A percentile compares a stretch with the other conserved stretches of the same genome.
These are phyloP conservation scores for Caenorhabditis latens DNA, from an alignment of 1,140 invertebrate species.

Conservation along the genomic window DNA sequence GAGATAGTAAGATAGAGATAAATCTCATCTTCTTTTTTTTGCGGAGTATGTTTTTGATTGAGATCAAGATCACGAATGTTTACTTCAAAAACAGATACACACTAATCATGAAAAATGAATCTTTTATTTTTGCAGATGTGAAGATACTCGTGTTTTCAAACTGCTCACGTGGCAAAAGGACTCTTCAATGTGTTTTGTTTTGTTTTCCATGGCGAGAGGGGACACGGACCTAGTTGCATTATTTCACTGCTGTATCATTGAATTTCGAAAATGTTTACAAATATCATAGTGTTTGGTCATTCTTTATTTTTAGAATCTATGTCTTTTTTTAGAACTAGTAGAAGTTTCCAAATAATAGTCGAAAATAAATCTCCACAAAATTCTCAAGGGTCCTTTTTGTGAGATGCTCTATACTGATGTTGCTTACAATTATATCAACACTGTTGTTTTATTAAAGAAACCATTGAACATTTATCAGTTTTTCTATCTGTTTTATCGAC, in stretches of 20 bases:
- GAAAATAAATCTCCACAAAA: neutral
- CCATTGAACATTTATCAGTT: conserved; percentile 38
- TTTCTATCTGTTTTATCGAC: conserved; percentile 23
- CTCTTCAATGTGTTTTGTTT: conserved; percentile 19
- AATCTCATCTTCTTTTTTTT: neutral
- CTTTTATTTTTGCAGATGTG: conserved; percentile 34
- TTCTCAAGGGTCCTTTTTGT: too few species aligned
- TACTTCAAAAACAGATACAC: neutral
- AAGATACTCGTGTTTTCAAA: conserved; percentile 45
- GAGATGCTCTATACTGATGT: neutral
- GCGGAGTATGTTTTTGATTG: conserved; percentile 20
- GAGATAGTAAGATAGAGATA: neutral
- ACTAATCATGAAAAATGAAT: conserved; percentile 31
- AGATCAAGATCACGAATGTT: conserved; percentile 20
- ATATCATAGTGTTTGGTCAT: conserved; percentile 44
- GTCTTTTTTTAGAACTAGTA: neutral
- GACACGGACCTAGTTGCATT: neutral
- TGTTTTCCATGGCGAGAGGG: neutral
- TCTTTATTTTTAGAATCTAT: neutral
- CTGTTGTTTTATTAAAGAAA: neutral
- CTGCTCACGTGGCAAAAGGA: conserved; percentile 39
- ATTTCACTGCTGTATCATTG: conserved; percentile 26
- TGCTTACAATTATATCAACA: neutral
- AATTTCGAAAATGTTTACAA: conserved; percentile 30
- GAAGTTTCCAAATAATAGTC: neutral